Percentiles rank a stretch among this genome's conserved stretches.
Conservation (phyloP, 2,888 invertebrate genomes). For the Brachynemurus nebulosus region DNA sequence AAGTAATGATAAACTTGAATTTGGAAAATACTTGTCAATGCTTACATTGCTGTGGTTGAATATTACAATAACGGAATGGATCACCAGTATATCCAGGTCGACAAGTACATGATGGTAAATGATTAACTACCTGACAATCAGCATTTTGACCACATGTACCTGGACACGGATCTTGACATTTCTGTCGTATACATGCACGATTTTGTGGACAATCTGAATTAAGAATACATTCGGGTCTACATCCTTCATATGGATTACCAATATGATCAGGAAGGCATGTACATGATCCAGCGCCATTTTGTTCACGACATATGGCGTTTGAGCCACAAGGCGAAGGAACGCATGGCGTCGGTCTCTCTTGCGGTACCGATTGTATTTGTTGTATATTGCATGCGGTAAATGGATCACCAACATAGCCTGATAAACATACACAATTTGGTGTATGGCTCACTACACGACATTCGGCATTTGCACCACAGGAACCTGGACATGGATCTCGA, state of each 20-base stretch:
- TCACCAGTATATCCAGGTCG: constrained; percentile 47
- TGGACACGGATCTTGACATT: constrained; percentile 39
- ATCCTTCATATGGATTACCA: constrained; percentile 59
- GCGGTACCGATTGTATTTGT: neutral
- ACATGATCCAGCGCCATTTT: constrained; percentile 55
- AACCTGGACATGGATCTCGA: constrained; percentile 56
- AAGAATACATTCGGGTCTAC: constrained; percentile 36
- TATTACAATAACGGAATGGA: constrained; percentile 40
- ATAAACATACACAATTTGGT: constrained; percentile 49
- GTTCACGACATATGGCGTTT: constrained; percentile 53
- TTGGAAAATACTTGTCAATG: neutral
- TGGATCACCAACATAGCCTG: constrained; percentile 45
- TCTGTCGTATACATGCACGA: constrained; percentile 37
- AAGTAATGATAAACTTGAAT: constrained; percentile 6
- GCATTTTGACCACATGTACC: constrained; percentile 38
- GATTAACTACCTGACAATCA: constrained; percentile 37
- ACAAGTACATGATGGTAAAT: constrained; percentile 49
- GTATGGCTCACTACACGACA: constrained; percentile 61
- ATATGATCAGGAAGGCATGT: constrained; percentile 53
- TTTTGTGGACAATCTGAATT: constrained; percentile 31
- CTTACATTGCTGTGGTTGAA: constrained; percentile 27
- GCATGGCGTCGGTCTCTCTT: constrained; percentile 28
- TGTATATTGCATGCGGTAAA: constrained; percentile 41
- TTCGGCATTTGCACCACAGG: constrained; percentile 59
- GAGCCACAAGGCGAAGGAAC: constrained; percentile 45